Evolutionary conservation across 2,797 vertebrate species (phyloP), one percentile per base, ranked within the genome.

Genomic region (Acrossocheilus fasciatus): DNA sequence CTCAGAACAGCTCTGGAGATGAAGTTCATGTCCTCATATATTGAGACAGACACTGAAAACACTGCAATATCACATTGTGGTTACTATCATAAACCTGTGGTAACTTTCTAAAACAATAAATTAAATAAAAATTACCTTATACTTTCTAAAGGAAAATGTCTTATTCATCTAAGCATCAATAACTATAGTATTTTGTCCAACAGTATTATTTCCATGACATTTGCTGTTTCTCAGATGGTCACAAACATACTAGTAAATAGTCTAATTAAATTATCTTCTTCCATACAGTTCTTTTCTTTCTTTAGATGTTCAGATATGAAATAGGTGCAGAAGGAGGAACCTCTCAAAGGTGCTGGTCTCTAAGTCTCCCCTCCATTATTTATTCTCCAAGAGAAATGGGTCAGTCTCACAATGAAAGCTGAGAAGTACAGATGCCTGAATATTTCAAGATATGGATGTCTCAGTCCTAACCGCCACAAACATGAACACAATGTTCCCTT

Each of bases 401-500:
- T 87, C 86, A 83, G 59, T 45, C 74, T 47, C 43, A 57, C 30
- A 72, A 10, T 62, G 43, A 74, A 18, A 66, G 12, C 54, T n/a
- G 41, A 83, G 72, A 50, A 75, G 54, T 59, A 66, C 57, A n/a
- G 23, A 78, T 66, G 83, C 34, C 36, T 78, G 73, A 78, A 84
- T 64, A 69, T 78, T 77, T 66, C 23, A 77, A 52, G 30, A 77
- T 82, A 41, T 59, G 20, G 43, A 54, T 69, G 34, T 54, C 62
- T 66, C 39, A 20, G 50, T 73, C 52, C 54, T 34, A 17, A 15
- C 54, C n/a, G n/a, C 34, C 30, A 41, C 45, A 69, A 84, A 78
- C 83, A 30, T 20, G 62, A 84, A 78, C 45, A 57, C 62, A 77
- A 57, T 78, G 62, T 78, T 78, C 83, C 47, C 47, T 78, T n/a